Percentiles rank a stretch among this genome's conserved stretches.
phyloP scores from a whole-genome alignment of 2,888 invertebrate genomes.

The Phragmatobia fuliginosa region DNA sequence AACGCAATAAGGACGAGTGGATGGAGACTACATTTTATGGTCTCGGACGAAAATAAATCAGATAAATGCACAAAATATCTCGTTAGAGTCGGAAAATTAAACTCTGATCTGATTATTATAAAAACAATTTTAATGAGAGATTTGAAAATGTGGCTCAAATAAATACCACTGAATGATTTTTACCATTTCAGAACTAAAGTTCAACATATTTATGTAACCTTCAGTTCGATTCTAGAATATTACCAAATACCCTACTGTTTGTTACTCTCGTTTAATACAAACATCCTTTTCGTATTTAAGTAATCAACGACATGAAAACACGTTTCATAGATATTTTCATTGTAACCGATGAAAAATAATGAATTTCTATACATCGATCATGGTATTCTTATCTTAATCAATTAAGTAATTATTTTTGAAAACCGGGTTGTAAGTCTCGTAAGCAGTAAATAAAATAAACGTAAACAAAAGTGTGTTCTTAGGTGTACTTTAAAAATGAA shows the following conservation, averaged over 20 bases:
- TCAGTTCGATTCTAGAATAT: not conserved
- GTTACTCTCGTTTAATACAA: not conserved
- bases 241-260: not conserved
- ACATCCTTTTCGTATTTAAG: not conserved
- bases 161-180: conserved; percentile 6
- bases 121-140: conserved; percentile 26
- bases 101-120: not conserved
- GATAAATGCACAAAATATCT: too few relatives aligned
- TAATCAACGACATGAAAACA: not conserved
- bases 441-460: not conserved
- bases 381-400: not conserved
- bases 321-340: not conserved
- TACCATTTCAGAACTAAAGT: not conserved
- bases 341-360: not conserved
- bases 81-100: too few relatives aligned
- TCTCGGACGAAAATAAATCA: not conserved
- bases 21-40: not conserved
- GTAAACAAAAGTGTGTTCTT: conserved; percentile 2
- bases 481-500: conserved; percentile 17
- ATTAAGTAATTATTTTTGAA: not conserved
- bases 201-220: not conserved
- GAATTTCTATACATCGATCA: not conserved
- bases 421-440: not conserved
- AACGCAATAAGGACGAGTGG: not conserved
- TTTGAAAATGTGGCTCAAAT: conserved; percentile 23